Conservation (phyloP, 2,888 invertebrate genomes). For the Tetropium fuscum region DNA sequence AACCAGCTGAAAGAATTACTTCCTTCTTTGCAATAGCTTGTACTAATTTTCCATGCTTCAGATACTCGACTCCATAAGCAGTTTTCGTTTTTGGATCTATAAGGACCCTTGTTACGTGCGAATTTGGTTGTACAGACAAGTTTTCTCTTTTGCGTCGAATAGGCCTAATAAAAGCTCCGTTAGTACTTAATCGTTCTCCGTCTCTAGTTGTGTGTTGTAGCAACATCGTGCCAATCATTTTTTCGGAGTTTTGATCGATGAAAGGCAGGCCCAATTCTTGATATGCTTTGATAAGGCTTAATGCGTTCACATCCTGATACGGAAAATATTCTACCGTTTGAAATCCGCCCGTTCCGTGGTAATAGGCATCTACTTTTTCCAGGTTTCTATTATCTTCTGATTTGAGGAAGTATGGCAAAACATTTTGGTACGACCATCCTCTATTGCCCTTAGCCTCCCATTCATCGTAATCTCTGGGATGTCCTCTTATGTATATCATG, state of each 20-base stretch:
- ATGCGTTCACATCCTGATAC: conserved; percentile 71
- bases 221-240: conserved; percentile 73
- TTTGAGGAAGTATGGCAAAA: conserved; percentile 79
- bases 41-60: conserved; percentile 65
- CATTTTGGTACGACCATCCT: conserved; percentile 74
- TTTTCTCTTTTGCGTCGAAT: conserved; percentile 70
- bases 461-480: conserved; percentile 72
- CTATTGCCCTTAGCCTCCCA: conserved; percentile 74
- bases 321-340: conserved; percentile 74
- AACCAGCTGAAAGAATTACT: conserved; percentile 72
- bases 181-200: conserved; percentile 73
- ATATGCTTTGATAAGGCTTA: conserved; percentile 71
- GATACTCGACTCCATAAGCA: conserved; percentile 69
- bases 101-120: conserved; percentile 70
- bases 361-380: conserved; percentile 67
- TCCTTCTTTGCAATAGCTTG: conserved; percentile 70
- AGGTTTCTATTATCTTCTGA: conserved; percentile 74
- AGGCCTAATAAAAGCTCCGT: conserved; percentile 76
- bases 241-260: conserved; percentile 71
- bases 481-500: conserved; percentile 75
- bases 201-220: conserved; percentile 73
- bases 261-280: conserved; percentile 72
- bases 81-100: conserved; percentile 69
- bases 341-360: conserved; percentile 74
- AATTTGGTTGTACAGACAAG: conserved; percentile 68